Base-by-base conservation (phyloP, 2,888 invertebrate genomes). In the Eristalinus sepulchralis region DNA sequence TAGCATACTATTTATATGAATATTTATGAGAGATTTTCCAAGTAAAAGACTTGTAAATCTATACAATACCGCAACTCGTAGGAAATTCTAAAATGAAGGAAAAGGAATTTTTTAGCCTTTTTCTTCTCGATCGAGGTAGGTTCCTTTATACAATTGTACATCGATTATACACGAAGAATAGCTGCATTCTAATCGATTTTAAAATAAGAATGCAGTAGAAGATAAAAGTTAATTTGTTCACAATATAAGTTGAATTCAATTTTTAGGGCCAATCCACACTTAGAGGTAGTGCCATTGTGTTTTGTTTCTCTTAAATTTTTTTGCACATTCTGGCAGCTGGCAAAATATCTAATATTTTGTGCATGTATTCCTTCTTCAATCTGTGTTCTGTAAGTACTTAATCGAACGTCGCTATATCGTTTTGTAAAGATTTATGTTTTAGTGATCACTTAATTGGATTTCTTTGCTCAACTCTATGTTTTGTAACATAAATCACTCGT, bases 381-480 rank as follows among this genome's bases (percentile, higher is more conserved):
- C 62, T 81, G 75, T 62, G 55, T 80, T 67, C 73, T 39, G 33
- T 20, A 63, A 47, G 62, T 76, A 68, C 67, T 70, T 72, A 71
- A 60, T 85, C 53, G 64, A 47, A 22, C 31, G 10, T 73, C 34
- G 27, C 27, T 76, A 22, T 53, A 9, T 62, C 31, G 6, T 66
- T 79, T 62, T 85, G 84, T 84, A 81, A 76, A 81, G 67, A 70
- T 53, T 63, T 71, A 68, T 67, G 67, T 81, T 66, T 85, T 75
- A 68, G 71, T 36, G 11, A 64, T 76, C 13, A 47, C 17, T 71
- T 80, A 67, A 53, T 34, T 66, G 76, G 8, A 39, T 64, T 68
- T 47, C 59, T 67, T 63, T 47, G 47, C 39, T 71, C 6, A 72
- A 72, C 47, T 62, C 66, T 53, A 39, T 68, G 34, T 53, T 70